These are phyloP conservation scores for Drosophila hamatofila DNA, from an alignment of 2,888 invertebrate genomes.

Conservation along the genomic window DNA sequence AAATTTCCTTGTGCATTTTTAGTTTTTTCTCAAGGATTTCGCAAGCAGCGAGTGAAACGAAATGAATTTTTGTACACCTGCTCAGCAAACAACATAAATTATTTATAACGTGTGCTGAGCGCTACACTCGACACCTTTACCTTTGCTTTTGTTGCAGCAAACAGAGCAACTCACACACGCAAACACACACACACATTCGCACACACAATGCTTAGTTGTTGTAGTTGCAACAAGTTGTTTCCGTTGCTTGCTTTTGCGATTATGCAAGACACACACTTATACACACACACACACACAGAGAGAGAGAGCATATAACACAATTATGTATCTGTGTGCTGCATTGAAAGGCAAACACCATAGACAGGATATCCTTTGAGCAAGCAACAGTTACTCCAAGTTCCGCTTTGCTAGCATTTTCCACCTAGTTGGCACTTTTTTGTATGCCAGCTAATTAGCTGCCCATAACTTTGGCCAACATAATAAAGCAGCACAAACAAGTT, in stretches of 20 bases:
- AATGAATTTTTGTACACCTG: constrained; percentile 67
- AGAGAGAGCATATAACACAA: constrained; percentile 14
- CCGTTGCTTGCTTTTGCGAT: constrained; percentile 57
- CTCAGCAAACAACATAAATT: constrained; percentile 71
- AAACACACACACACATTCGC: constrained; percentile 3
- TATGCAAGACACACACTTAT: constrained; percentile 55
- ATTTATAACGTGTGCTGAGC: constrained; percentile 63
- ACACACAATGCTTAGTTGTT: constrained; percentile 12
- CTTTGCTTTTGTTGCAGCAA: constrained; percentile 33
- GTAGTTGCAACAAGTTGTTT: constrained; percentile 78
- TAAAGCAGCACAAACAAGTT: constrained; percentile 29
- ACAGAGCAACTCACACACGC: constrained; percentile 24
- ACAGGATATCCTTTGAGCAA: constrained; percentile 55
- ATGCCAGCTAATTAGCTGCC: constrained; percentile 56
- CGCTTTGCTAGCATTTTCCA: constrained; percentile 16
- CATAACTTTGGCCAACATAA: constrained; percentile 53
- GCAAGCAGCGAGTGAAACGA: not conserved
- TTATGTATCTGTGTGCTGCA: constrained; percentile 30
- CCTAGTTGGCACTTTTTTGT: constrained; percentile 8
- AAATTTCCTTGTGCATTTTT: not conserved
- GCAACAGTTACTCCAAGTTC: constrained; percentile 37
- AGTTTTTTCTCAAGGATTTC: constrained; percentile 8
- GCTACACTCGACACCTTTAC: constrained; percentile 27
- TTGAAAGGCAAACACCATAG: constrained; percentile 56
- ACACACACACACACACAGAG: not conserved